These are phyloP conservation scores for Hybognathus amarus DNA, from an alignment of 2,797 vertebrate species.

Conservation along the genomic window DNA sequence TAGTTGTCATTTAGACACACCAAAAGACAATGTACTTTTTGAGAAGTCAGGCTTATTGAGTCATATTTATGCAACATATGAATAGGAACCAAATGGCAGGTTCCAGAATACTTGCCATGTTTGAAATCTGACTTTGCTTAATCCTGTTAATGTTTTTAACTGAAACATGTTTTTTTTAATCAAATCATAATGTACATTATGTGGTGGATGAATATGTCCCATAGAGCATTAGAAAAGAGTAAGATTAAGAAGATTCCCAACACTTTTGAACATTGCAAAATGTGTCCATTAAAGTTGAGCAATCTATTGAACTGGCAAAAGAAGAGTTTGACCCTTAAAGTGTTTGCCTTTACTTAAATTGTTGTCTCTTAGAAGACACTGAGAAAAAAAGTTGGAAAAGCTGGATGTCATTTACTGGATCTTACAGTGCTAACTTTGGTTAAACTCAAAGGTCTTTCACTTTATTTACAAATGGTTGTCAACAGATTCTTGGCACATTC, in stretches of 20 bases:
- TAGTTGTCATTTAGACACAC: neutral
- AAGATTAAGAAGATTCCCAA: neutral
- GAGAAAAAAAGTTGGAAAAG: neutral
- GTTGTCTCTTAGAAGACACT: neutral
- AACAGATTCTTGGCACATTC: neutral
- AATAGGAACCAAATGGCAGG: neutral
- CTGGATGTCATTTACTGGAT: conserved; percentile 13
- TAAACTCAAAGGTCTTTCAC: neutral
- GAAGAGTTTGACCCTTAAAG: neutral
- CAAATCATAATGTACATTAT: neutral
- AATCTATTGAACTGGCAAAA: neutral
- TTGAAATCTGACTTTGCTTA: neutral
- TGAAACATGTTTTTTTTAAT: neutral
- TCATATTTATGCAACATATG: neutral
- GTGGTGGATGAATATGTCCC: too few species aligned
- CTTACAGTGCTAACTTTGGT: conserved; percentile 1
- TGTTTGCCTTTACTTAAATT: neutral
- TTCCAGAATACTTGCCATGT: neutral
- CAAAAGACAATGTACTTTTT: neutral
- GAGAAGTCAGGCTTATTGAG: neutral
- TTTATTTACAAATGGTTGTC: neutral
- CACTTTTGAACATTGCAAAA: neutral
- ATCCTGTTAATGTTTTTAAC: neutral
- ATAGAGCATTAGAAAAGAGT: neutral
- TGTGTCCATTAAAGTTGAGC: neutral